phyloP scores from a whole-genome alignment of 2,113 vertebrate species.

The Thunnus thynnus region DNA sequence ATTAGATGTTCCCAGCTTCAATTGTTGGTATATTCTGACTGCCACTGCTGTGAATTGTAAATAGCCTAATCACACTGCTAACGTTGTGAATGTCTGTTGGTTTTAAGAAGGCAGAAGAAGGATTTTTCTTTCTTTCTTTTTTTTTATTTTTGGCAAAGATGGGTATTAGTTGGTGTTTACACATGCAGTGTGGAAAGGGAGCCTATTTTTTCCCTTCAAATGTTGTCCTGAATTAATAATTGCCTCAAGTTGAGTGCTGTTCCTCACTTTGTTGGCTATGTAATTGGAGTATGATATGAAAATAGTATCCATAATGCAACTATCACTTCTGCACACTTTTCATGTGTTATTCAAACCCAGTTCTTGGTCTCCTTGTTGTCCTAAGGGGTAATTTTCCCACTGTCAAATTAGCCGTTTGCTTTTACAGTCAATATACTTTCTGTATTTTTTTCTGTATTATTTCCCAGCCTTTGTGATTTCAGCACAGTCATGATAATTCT shows the following conservation, averaged over 20 bases:
- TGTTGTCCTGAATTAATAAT: conserved; percentile 35
- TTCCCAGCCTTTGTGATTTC: conserved; percentile 18
- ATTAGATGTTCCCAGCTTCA: conserved; percentile 60
- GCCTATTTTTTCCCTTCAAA: not conserved
- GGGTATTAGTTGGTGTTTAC: conserved; percentile 16
- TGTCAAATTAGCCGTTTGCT: conserved; percentile 38
- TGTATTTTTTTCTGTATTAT: not conserved
- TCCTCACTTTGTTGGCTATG: conserved; percentile 21
- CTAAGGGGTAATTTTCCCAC: conserved; percentile 35
- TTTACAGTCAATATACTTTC: conserved; percentile 1
- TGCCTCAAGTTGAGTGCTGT: not conserved
- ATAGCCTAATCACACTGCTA: conserved; percentile 47
- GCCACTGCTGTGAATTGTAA: conserved; percentile 46
- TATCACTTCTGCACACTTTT: conserved; percentile 1
- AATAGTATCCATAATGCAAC: conserved; percentile 4
- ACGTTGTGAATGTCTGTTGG: conserved; percentile 11
- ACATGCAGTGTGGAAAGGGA: not conserved
- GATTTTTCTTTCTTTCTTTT: not conserved
- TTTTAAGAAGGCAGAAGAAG: not conserved
- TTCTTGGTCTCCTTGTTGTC: conserved; percentile 28
- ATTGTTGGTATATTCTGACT: conserved; percentile 46
- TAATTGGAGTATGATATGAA: conserved; percentile 37
- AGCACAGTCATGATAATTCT: conserved; percentile 6
- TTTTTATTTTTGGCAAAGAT: not conserved
- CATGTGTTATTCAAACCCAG: not conserved